phyloP scores from a whole-genome alignment of 2,888 invertebrate species.

The Cantharis rufa region DNA sequence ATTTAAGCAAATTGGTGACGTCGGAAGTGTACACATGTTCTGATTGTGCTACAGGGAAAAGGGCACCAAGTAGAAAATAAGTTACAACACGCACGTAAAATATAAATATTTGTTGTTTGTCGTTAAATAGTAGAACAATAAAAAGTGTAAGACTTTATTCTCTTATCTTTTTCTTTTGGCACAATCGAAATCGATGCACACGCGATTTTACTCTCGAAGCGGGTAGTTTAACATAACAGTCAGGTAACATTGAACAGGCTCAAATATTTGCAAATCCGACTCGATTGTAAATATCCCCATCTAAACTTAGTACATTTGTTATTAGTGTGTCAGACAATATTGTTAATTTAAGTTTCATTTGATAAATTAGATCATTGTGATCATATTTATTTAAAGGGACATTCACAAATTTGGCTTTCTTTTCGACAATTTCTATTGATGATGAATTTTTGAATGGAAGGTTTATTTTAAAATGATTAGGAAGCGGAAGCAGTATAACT shows the following conservation, averaged over 20 bases:
- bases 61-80: constrained; percentile 32
- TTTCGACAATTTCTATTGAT: too few relatives aligned
- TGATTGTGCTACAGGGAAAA: constrained; percentile 26
- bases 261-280: constrained; percentile 51
- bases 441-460: too few relatives aligned
- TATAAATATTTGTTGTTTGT: constrained; percentile 38
- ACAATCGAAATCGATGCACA: constrained; percentile 23
- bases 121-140: constrained; percentile 34
- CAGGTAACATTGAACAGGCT: constrained; percentile 49
- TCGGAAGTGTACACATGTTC: constrained; percentile 23
- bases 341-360: constrained; percentile 40
- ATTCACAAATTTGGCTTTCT: too few relatives aligned
- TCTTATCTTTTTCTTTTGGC: neutral
- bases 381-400: neutral
- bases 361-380: constrained; percentile 22
- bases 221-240: constrained; percentile 33
- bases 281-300: constrained; percentile 48
- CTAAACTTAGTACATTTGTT: constrained; percentile 46
- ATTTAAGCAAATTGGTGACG: constrained; percentile 18
- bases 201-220: constrained; percentile 29
- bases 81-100: constrained; percentile 36
- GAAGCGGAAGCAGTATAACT: too few relatives aligned
- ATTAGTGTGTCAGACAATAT: constrained; percentile 43
- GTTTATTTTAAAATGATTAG: too few relatives aligned
- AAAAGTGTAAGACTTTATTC: constrained; percentile 25